Base-by-base conservation (phyloP, 2,113 vertebrate species). In the Vireo altiloquus region DNA sequence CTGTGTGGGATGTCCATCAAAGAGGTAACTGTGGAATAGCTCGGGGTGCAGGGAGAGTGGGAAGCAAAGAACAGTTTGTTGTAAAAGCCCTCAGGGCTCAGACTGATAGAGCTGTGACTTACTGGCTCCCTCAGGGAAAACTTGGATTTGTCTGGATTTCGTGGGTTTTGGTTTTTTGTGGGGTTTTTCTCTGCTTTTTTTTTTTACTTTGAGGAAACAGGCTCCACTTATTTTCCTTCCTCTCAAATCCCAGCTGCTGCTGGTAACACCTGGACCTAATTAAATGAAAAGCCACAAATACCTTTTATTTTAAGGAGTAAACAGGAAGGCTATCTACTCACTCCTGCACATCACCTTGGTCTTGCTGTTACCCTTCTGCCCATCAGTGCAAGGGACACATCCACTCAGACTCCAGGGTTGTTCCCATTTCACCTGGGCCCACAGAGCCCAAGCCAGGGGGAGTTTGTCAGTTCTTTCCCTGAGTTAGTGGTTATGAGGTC, bases 11-110 rank as follows among this genome's bases (percentile, higher is more conserved):
- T 92, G 94, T 95, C 96, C 0, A 0, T 66, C 80, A 15, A 35
- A 78, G 95, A 96, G 96, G 96, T 97, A 93, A 92, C 6, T 40
- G 50, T 57, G 72, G 35, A 52, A 47, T 59, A 52, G 40, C 33
- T 72, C 1, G 0, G 11, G 10, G 44, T 37, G 22, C 37, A 86
- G 35, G 33, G 25, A 65, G 7, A 74, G 33, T 1, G 21, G 39
- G 72, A 70, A 74, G 57, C 21, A 93, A 75, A 54, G 28, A 72
- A 35, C 4, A 33, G 13, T 6, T 60, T 83, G 25, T 9, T 59
- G 27, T 20, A 72, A 69, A 86, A 90, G 49, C 37, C 24, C 46
- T 23, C 1, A 14, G n/a, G 49, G 31, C n/a, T 91, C 65, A 86
- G 52, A 30, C 57, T 83, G 54, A 42, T 7, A 50, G 31, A 80